Evolutionary conservation across 2,797 vertebrate genomes (phyloP).

Genomic region (Melanotaenia maccullochi): DNA sequence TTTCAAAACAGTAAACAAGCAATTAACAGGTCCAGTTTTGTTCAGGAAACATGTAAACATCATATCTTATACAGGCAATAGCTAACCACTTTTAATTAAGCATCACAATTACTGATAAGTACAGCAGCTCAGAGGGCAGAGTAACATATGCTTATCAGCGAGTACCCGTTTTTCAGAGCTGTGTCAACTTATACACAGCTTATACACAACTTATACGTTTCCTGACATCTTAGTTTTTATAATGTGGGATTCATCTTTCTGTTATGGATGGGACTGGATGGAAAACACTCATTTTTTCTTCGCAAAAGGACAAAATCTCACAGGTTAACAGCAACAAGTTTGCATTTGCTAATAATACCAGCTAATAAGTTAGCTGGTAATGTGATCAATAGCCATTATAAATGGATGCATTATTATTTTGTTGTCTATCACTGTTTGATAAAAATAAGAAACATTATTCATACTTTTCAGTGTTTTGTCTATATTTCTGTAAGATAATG

Average conservation of each 20-base stretch:
- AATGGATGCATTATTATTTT: neutral
- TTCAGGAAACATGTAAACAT: neutral
- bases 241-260: slow-evolving; percentile 13
- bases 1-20: slow-evolving; percentile 1
- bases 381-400: slow-evolving; percentile 3
- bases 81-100: neutral
- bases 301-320: neutral
- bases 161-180: slow-evolving; percentile 25
- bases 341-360: neutral
- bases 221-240: slow-evolving; percentile 35
- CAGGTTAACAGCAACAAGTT: slow-evolving; percentile 2
- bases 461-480: neutral
- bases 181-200: slow-evolving; percentile 36
- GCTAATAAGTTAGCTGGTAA: neutral
- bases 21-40: neutral
- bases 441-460: slow-evolving; percentile 8
- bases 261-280: neutral
- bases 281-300: neutral
- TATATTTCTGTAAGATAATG: neutral
- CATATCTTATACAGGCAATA: neutral
- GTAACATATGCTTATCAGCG: slow-evolving; percentile 24
- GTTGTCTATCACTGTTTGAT: neutral
- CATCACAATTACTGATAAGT: slow-evolving; percentile 14
- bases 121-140: slow-evolving; percentile 3
- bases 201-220: too few relatives aligned